Evolutionary conservation across 2,888 invertebrate genomes (phyloP).

Genomic region (Ophion obscuratus): DNA sequence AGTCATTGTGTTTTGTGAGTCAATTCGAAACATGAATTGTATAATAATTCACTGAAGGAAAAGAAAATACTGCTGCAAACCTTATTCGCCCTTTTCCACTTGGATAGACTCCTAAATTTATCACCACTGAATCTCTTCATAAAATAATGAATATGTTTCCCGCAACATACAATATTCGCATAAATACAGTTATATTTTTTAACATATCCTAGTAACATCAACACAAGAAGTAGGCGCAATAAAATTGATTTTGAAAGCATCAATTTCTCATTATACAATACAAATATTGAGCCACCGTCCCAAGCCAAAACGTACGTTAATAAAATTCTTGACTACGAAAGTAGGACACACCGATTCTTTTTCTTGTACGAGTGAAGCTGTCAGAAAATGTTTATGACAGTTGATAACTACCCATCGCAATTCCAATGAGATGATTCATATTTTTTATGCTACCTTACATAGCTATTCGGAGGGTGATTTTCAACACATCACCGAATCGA

Average conservation of each 20-base stretch:
- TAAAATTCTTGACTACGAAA: not conserved
- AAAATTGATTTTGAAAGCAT: too few species aligned
- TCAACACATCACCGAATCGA: conserved; percentile 59
- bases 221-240: too few species aligned
- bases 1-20: conserved; percentile 84
- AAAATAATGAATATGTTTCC: not conserved
- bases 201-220: too few species aligned
- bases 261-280: too few species aligned
- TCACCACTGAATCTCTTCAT: not conserved
- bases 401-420: conserved; percentile 79
- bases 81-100: conserved; percentile 76
- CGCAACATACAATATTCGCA: not conserved
- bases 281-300: too few species aligned
- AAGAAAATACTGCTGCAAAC: conserved; percentile 75
- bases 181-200: not conserved
- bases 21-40: conserved; percentile 84
- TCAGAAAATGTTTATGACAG: conserved; percentile 77
- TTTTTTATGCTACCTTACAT: conserved; percentile 72
- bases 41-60: conserved; percentile 83
- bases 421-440: conserved; percentile 80
- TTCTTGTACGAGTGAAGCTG: conserved; percentile 71
- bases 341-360: not conserved
- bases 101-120: not conserved
- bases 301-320: not conserved
- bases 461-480: conserved; percentile 75